Evolutionary conservation across 2,888 invertebrate species (phyloP).

Genomic region (Omphaloscelis lunosa): DNA sequence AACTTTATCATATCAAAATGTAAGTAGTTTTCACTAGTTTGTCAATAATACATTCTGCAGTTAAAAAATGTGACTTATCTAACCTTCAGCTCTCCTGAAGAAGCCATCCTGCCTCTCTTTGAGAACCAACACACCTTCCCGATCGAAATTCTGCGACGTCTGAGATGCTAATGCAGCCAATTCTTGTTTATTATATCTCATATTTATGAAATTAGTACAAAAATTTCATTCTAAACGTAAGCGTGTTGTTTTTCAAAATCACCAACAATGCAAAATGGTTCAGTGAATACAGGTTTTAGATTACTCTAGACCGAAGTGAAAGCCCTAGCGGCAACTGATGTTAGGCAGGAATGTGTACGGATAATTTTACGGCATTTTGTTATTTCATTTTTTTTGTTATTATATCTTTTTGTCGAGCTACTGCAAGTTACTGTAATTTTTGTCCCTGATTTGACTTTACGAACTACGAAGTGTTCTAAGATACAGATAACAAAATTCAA

Average conservation of each 20-base stretch:
- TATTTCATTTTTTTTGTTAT: neutral
- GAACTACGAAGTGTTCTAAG: neutral
- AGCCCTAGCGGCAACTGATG: conserved; percentile 35
- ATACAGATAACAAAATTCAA: neutral
- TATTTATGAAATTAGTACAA: conserved; percentile 78
- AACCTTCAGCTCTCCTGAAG: conserved; percentile 97
- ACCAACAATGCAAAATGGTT: conserved; percentile 23
- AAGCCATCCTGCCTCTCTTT: conserved; percentile 97
- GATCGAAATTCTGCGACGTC: conserved; percentile 96
- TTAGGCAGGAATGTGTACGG: neutral
- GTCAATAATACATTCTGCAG: neutral
- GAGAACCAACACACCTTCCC: conserved; percentile 96
- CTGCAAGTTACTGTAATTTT: conserved; percentile 15
- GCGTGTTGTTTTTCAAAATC: conserved; percentile 16
- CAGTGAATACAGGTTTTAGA: conserved; percentile 11
- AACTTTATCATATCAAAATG: too few relatives aligned
- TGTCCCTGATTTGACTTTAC: conserved; percentile 31
- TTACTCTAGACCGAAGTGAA: conserved; percentile 9
- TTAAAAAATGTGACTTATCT: conserved; percentile 74
- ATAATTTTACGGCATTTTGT: conserved; percentile 45
- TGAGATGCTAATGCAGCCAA: conserved; percentile 96
- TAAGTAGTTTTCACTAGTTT: neutral
- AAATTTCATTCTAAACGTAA: conserved; percentile 56
- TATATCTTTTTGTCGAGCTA: neutral
- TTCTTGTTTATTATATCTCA: conserved; percentile 98